Percentiles rank a stretch among this genome's conserved stretches.
phyloP scores from a whole-genome alignment of 2,888 invertebrate species.

The Drosophila algonquin region DNA sequence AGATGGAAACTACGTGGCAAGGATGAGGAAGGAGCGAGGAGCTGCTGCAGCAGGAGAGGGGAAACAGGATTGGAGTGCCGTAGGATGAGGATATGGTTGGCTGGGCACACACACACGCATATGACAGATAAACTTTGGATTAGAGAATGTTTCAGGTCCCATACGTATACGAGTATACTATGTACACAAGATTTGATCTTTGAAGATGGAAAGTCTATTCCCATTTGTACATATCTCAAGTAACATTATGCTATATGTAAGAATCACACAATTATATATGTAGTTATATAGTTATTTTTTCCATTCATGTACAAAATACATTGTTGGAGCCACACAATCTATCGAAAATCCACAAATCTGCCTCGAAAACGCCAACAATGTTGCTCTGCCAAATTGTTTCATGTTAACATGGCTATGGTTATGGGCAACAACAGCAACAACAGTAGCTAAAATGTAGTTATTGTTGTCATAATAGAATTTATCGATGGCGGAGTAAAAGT shows the following conservation, averaged over 20 bases:
- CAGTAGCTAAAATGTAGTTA: too few species aligned
- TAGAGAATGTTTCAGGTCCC: neutral
- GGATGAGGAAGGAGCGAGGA: slow-evolving; percentile 20
- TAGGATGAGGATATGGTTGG: neutral
- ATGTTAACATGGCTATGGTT: slow-evolving; percentile 38
- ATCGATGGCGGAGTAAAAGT: slow-evolving; percentile 41
- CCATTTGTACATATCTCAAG: too few species aligned
- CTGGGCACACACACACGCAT: slow-evolving; percentile 7
- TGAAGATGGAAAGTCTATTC: neutral
- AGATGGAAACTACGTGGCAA: slow-evolving; percentile 70
- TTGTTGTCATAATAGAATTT: slow-evolving; percentile 47
- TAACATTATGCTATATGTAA: too few species aligned
- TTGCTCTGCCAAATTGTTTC: slow-evolving; percentile 45
- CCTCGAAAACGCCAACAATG: slow-evolving; percentile 1
- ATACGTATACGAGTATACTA: too few species aligned
- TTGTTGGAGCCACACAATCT: neutral
- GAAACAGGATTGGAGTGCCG: neutral
- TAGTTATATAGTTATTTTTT: too few species aligned
- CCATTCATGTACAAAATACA: slow-evolving; percentile 6
- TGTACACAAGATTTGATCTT: neutral
- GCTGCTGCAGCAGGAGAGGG: neutral
- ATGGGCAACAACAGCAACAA: neutral
- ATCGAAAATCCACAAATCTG: neutral
- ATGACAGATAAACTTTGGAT: slow-evolving; percentile 9
- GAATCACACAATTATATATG: too few species aligned